Evolutionary conservation across 1,140 invertebrate species (phyloP).

Genomic region (Pararge aegeria): DNA sequence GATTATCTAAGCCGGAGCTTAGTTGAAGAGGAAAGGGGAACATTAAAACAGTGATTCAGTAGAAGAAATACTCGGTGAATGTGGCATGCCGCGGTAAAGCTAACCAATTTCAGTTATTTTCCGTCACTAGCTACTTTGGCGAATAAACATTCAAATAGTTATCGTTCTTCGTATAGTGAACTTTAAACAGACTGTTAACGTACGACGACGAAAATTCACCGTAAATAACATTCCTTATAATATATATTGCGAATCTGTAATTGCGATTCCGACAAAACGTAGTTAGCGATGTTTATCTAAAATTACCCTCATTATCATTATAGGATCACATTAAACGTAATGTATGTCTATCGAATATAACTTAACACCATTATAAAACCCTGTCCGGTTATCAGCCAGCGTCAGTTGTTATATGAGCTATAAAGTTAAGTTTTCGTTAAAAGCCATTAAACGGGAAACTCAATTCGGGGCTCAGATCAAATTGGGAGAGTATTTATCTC

Average conservation of each 20-base stretch:
- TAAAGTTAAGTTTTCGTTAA: conserved; percentile 57
- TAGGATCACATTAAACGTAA: conserved; percentile 6
- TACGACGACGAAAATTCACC: neutral
- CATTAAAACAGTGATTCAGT: too few relatives aligned
- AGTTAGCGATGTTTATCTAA: neutral
- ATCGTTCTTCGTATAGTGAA: too few relatives aligned
- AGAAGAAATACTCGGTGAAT: too few relatives aligned
- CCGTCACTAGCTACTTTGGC: too few relatives aligned
- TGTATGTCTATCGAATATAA: conserved; percentile 1
- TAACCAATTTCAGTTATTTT: too few relatives aligned
- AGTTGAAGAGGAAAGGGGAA: too few relatives aligned
- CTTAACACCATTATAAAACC: conserved; percentile 9
- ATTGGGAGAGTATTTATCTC: conserved; percentile 75
- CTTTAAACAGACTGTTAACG: too few relatives aligned
- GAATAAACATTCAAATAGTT: too few relatives aligned
- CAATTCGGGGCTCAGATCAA: conserved; percentile 55
- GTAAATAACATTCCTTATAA: neutral
- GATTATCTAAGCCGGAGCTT: too few relatives aligned
- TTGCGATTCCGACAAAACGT: neutral
- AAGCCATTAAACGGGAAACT: conserved; percentile 66
- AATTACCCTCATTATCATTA: conserved; percentile 4
- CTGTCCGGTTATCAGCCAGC: conserved; percentile 54
- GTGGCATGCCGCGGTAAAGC: too few relatives aligned
- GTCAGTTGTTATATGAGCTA: conserved; percentile 53
- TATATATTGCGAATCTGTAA: neutral